phyloP scores from a whole-genome alignment of 2,888 invertebrate species.

The Choreutis nemorana region DNA sequence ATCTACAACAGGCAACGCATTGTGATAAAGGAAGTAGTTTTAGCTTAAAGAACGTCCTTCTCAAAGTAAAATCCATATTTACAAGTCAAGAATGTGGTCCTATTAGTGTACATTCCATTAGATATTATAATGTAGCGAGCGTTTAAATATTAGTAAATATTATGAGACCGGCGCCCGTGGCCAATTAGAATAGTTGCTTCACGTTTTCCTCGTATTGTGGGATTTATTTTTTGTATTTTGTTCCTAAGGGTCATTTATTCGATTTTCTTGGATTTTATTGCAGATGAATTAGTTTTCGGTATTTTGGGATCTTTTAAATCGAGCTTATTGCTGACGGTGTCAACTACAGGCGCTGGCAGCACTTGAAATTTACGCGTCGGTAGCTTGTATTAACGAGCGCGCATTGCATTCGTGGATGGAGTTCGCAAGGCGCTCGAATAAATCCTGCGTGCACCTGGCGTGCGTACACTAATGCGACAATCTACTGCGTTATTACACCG shows the following conservation, averaged over 20 bases:
- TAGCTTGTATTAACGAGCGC: slow-evolving; percentile 62
- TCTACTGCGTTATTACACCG: background rate
- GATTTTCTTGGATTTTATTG: background rate
- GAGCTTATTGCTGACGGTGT: slow-evolving; percentile 56
- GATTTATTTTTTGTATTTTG: background rate
- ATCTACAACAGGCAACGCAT: too few species aligned
- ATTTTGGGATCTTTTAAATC: slow-evolving; percentile 40
- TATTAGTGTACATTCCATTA: slow-evolving; percentile 55
- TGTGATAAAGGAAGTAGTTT: too few species aligned
- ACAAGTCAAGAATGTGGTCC: slow-evolving; percentile 54
- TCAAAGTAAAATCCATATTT: slow-evolving; percentile 33
- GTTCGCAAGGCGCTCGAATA: slow-evolving; percentile 49
- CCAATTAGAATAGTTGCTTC: slow-evolving; percentile 34
- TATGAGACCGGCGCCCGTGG: slow-evolving; percentile 35
- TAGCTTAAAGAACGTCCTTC: slow-evolving; percentile 1
- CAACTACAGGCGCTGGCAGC: slow-evolving; percentile 58
- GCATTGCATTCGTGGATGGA: slow-evolving; percentile 44
- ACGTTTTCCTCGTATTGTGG: too few species aligned
- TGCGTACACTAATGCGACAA: slow-evolving; percentile 9
- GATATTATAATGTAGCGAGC: slow-evolving; percentile 28
- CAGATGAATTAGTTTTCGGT: background rate
- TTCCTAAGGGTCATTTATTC: background rate
- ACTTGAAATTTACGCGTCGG: slow-evolving; percentile 64
- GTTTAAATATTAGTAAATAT: slow-evolving; percentile 57
- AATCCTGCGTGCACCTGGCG: slow-evolving; percentile 62